phyloP scores from a whole-genome alignment of 1,140 invertebrate species.

The Anthonomus grandis region DNA sequence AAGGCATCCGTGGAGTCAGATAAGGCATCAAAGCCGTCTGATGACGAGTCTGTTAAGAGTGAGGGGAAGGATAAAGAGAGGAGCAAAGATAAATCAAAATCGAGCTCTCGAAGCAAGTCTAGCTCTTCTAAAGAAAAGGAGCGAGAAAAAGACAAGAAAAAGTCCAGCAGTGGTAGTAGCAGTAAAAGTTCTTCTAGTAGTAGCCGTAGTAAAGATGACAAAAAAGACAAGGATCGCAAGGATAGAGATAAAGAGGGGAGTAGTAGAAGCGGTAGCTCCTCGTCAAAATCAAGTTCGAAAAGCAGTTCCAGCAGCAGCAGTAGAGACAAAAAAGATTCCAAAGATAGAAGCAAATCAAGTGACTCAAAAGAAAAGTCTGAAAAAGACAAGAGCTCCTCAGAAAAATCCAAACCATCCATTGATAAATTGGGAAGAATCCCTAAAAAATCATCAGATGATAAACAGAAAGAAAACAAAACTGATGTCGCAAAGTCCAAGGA shows the following conservation, averaged over 20 bases:
- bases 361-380: conserved; percentile 53
- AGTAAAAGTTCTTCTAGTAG: conserved; percentile 45
- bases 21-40: conserved; percentile 21
- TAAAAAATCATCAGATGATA: conserved; percentile 57
- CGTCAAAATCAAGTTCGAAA: conserved; percentile 41
- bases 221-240: conserved; percentile 37
- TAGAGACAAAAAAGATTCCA: conserved; percentile 36
- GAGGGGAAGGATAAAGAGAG: conserved; percentile 25
- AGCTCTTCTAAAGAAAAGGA: conserved; percentile 20
- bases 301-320: conserved; percentile 49
- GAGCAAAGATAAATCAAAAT: conserved; percentile 42
- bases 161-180: conserved; percentile 33
- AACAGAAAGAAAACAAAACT: conserved; percentile 31
- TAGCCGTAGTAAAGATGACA: conserved; percentile 43
- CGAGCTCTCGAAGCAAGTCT: too few relatives aligned
- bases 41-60: conserved; percentile 6
- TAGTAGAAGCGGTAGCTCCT: conserved; percentile 43
- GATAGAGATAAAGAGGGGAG: conserved; percentile 39
- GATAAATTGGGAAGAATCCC: conserved; percentile 74
- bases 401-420: conserved; percentile 62
- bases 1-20: conserved; percentile 53
- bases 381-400: conserved; percentile 64
- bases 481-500: conserved; percentile 53
- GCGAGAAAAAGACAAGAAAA: conserved; percentile 46
- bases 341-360: conserved; percentile 44